Evolutionary conservation across 2,113 vertebrate species (phyloP), one percentile per base, ranked within the genome.

Genomic region (Anoplopoma fimbria): DNA sequence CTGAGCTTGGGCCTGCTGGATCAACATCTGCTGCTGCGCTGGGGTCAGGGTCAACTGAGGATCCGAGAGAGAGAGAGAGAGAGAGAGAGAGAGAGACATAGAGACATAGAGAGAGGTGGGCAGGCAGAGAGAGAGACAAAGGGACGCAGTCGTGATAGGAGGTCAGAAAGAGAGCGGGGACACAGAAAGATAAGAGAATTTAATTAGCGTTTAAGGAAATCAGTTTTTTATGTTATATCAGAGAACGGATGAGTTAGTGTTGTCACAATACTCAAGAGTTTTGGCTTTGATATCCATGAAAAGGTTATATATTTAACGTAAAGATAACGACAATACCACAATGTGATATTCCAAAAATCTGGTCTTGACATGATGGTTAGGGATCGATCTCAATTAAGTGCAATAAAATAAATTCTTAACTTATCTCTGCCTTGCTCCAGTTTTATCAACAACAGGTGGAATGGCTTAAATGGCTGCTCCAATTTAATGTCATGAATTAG

Each of bases 1-100:
- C 95, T 99, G 98, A 47, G 98, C 98, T 92, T 99, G 98, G 33
- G 98, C 98, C 96, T 99, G 98, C 93, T 99, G 98, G 79, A 99
- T 90, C 76, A 99, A 92, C 91, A 99, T 85, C 96, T 99, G 98
- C 92, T 99, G 98, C 93, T 99, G 98, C 40, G 97, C 97, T 58
- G 98, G 97, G 88, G 96, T 99, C 96, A 99, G 92, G 47, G 97
- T 97, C 88, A 99, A 95, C 98, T 99, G 87, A 5, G 87, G 83
- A 49, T 36, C 8, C 38, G 1, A 81, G 29, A 71, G 2, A 77
- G 15, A 53, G 17, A 40, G 4, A 51, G 34, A 64, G 12, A 34
- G 14, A 67, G 15, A 12, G 21, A 10, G 19, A 31, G 42, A 69
- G 14, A 51, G 38, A 63, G 5, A 51, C 58, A 51, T 3, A 55